Evolutionary conservation across 1,140 invertebrate species (phyloP).

Genomic region (Brachionus asplanchnoidis): DNA sequence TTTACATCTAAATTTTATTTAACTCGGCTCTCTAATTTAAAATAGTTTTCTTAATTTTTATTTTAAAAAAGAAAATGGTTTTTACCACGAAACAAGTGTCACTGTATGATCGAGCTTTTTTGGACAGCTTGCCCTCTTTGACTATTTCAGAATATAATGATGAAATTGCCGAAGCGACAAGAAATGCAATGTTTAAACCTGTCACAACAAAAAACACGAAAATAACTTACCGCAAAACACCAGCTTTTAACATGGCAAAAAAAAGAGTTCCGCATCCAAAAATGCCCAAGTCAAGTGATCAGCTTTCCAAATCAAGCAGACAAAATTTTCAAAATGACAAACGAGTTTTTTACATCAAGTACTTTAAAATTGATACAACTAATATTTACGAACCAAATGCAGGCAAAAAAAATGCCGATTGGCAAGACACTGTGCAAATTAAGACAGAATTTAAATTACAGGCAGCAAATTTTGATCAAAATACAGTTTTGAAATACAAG

Average conservation of each 20-base stretch:
- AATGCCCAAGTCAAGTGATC: background rate
- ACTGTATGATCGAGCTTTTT: background rate
- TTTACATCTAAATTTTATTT: background rate
- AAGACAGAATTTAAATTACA: background rate
- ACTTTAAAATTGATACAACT: background rate
- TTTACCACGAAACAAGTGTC: background rate
- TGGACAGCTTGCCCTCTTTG: background rate
- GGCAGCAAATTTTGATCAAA: background rate
- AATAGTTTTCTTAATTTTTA: background rate
- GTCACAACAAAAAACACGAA: background rate
- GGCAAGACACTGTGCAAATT: background rate
- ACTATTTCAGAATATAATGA: conserved; percentile 1
- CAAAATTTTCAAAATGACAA: background rate
- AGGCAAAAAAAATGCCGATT: background rate
- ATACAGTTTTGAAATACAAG: background rate
- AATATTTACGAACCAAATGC: background rate
- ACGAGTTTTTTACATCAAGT: background rate
- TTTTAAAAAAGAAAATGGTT: background rate
- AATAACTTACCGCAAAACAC: background rate
- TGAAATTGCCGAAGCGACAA: background rate
- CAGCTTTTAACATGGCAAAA: background rate
- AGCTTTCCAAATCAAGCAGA: background rate
- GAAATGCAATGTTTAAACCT: background rate
- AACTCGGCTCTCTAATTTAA: background rate
- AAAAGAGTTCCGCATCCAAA: background rate